phyloP scores from a whole-genome alignment of 2,113 vertebrate species.

The Melanostigma gelatinosum region DNA sequence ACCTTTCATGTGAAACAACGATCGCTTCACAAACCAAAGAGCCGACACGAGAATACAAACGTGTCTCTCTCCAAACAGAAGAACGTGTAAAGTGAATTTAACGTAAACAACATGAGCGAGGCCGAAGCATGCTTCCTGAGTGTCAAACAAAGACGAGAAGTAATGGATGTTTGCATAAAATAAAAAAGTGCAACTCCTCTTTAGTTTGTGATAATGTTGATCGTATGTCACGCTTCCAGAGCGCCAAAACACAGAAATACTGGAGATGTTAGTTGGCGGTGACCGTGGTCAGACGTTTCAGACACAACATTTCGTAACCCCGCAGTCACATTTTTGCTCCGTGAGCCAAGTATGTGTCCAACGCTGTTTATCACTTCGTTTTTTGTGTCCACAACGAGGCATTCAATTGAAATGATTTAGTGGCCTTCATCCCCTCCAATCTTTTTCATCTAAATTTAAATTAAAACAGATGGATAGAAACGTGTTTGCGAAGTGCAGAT shows the following conservation, averaged over 20 bases:
- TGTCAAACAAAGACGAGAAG: slow-evolving; percentile 29
- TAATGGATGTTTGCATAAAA: neutral
- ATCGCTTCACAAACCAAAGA: slow-evolving; percentile 12
- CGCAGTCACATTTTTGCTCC: slow-evolving; percentile 3
- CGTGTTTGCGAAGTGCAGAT: slow-evolving; percentile 16
- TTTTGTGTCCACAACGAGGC: neutral
- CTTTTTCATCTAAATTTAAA: slow-evolving; percentile 14
- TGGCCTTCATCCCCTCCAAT: neutral
- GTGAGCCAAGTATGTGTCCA: slow-evolving; percentile 33
- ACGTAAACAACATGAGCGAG: slow-evolving; percentile 7
- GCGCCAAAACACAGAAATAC: slow-evolving; percentile 7
- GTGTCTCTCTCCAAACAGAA: slow-evolving; percentile 4
- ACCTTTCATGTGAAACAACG: neutral
- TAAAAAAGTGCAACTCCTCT: neutral
- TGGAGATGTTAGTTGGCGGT: slow-evolving; percentile 18
- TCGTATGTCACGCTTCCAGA: slow-evolving; percentile 5
- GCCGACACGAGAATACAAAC: neutral
- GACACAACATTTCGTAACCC: slow-evolving; percentile 23
- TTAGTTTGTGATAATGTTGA: neutral
- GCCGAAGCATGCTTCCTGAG: neutral
- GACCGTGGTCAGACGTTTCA: slow-evolving; percentile 33
- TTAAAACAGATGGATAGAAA: slow-evolving; percentile 18
- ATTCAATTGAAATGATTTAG: neutral
- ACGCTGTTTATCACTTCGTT: slow-evolving; percentile 33
- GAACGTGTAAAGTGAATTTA: neutral